Percentiles rank a stretch among this genome's conserved stretches.
phyloP scores from a whole-genome alignment of 2,888 invertebrate species.

The Calliphora vomitoria region DNA sequence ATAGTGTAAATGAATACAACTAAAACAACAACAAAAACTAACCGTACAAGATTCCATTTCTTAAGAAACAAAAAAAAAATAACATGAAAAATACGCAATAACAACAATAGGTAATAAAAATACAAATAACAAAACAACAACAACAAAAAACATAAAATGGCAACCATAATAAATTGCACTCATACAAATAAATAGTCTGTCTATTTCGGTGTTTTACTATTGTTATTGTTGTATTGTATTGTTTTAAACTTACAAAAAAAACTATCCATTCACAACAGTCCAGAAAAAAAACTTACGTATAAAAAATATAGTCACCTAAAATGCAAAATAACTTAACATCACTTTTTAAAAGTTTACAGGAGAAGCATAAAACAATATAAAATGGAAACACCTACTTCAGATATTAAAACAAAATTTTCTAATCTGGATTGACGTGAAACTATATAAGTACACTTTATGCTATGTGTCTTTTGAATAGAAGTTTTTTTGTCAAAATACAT shows the following conservation, averaged over 20 bases:
- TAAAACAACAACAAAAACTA: background rate
- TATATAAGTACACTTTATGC: too few relatives aligned
- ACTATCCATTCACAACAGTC: background rate
- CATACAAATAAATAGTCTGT: background rate
- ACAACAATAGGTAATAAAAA: background rate
- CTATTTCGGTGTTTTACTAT: background rate
- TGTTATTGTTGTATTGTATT: background rate
- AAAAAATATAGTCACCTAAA: too few relatives aligned
- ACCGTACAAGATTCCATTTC: constrained; percentile 14
- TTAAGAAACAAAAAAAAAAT: background rate
- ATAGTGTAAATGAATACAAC: too few relatives aligned
- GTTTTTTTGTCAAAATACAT: too few relatives aligned
- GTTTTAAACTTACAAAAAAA: background rate
- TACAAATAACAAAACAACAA: background rate
- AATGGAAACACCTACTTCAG: too few relatives aligned
- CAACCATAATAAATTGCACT: constrained; percentile 27
- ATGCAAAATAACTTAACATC: too few relatives aligned
- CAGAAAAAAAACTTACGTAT: background rate
- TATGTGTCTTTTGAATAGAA: too few relatives aligned
- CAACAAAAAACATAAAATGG: constrained; percentile 14
- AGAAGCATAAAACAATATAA: too few relatives aligned
- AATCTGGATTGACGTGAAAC: too few relatives aligned
- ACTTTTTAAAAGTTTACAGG: too few relatives aligned
- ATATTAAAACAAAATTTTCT: too few relatives aligned
- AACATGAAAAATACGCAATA: background rate